phyloP scores from a whole-genome alignment of 2,113 vertebrate species.

The Himantopus leucocephalus region DNA sequence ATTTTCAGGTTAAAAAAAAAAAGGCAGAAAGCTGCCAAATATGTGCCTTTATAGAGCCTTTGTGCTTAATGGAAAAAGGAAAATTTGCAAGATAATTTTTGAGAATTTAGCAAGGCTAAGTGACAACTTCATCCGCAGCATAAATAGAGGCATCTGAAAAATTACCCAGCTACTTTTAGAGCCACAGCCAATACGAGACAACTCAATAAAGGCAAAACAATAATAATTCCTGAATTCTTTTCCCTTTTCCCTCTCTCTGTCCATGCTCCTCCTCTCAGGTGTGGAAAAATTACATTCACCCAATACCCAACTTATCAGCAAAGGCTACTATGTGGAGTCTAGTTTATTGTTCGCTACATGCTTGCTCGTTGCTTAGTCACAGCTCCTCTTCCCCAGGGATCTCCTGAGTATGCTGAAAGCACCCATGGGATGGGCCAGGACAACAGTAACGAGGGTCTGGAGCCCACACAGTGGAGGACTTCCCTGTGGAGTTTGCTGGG shows the following conservation, averaged over 20 bases:
- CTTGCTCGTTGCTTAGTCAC: background rate
- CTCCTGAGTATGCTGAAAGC: background rate
- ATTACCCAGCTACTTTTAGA: background rate
- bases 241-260: background rate
- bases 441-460: accelerated
- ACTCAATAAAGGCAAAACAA: background rate
- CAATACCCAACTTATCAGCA: accelerated
- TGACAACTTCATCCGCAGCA: background rate
- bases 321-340: accelerated
- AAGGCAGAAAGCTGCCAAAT: background rate
- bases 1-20: background rate
- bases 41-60: background rate
- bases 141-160: background rate
- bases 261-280: background rate
- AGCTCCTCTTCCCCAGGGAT: accelerated
- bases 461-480: accelerated
- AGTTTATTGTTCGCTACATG: background rate
- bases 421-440: accelerated
- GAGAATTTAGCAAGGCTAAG: background rate
- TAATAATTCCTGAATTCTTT: background rate
- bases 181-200: background rate
- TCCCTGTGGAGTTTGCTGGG: accelerated
- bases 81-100: background rate
- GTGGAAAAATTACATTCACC: background rate
- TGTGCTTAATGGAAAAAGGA: background rate